phyloP scores from a whole-genome alignment of 2,113 vertebrate genomes.

The Salvelinus sp. region DNA sequence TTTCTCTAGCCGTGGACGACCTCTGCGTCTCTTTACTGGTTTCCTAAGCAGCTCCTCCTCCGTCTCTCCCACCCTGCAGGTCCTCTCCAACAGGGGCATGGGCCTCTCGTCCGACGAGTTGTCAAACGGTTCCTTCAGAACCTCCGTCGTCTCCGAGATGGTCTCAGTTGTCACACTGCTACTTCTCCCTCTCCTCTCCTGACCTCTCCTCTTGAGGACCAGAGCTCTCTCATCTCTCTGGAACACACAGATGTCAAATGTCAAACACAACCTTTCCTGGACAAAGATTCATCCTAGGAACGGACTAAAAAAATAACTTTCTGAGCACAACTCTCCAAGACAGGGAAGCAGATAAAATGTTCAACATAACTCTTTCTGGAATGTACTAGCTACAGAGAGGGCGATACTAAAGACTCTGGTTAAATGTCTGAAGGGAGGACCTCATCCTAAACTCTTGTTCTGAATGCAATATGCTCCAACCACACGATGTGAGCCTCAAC shows the following conservation, averaged over 20 bases:
- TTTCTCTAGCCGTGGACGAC: conserved; percentile 77
- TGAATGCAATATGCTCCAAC: conserved; percentile 53
- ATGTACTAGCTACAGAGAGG: no score
- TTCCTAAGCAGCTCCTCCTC: conserved; percentile 69
- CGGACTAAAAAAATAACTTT: no score
- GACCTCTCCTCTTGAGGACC: conserved; percentile 84
- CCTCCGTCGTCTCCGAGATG: conserved; percentile 97
- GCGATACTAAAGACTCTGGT: no score
- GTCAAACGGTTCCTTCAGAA: conserved; percentile 94
- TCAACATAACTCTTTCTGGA: no score
- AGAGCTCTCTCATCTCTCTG: conserved; percentile 78
- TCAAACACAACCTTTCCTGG: not conserved
- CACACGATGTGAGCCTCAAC: conserved; percentile 42
- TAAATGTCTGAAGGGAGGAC: no score
- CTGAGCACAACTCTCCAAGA: no score
- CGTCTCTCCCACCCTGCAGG: conserved; percentile 71
- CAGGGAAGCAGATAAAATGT: no score
- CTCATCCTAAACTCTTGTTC: not conserved
- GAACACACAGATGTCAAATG: not conserved
- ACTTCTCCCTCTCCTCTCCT: conserved; percentile 91
- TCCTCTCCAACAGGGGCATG: conserved; percentile 83
- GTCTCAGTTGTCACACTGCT: conserved; percentile 99
- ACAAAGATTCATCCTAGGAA: no score
- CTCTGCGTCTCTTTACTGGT: conserved; percentile 76
- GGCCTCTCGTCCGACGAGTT: conserved; percentile 89